Percentiles rank a stretch among this genome's conserved stretches.
Evolutionary conservation across 2,888 invertebrate species (phyloP).

Genomic region (Agapostemon virescens): DNA sequence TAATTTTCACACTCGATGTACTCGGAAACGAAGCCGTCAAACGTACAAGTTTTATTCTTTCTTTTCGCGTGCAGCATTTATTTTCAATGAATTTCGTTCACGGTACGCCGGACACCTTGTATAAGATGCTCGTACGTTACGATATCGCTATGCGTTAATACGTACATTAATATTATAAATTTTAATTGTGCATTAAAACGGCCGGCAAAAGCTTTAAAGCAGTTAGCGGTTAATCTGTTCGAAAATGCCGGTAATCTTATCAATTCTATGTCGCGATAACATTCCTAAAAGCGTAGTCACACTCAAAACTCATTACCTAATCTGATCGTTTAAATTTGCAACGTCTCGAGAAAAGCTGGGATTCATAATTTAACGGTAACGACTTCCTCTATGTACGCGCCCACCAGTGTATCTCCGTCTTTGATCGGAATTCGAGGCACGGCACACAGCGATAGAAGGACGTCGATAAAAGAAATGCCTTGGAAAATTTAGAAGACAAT

Average conservation of each 20-base stretch:
- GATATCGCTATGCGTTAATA: no score
- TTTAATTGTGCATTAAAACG: not conserved
- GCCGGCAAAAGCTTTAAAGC: not conserved
- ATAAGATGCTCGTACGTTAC: no score
- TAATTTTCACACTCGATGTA: no score
- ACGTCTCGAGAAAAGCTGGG: not conserved
- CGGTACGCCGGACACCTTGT: no score
- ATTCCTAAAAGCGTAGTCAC: not conserved
- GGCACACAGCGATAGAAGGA: not conserved
- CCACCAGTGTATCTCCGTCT: constrained; percentile 22
- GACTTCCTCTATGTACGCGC: not conserved
- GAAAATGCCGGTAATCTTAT: not conserved
- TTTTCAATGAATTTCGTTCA: no score
- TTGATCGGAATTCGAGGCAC: constrained; percentile 37
- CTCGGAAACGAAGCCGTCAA: no score
- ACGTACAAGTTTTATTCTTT: no score
- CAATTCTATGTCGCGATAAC: not conserved
- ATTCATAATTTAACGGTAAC: not conserved
- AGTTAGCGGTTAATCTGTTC: not conserved
- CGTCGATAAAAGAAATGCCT: constrained; percentile 13
- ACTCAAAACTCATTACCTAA: not conserved
- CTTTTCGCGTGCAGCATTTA: no score
- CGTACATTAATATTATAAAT: no score
- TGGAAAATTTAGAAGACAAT: constrained; percentile 40
- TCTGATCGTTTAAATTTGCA: not conserved